Evolutionary conservation across 2,888 invertebrate genomes (phyloP).

Genomic region (Parapristionchus giblindavisi): DNA sequence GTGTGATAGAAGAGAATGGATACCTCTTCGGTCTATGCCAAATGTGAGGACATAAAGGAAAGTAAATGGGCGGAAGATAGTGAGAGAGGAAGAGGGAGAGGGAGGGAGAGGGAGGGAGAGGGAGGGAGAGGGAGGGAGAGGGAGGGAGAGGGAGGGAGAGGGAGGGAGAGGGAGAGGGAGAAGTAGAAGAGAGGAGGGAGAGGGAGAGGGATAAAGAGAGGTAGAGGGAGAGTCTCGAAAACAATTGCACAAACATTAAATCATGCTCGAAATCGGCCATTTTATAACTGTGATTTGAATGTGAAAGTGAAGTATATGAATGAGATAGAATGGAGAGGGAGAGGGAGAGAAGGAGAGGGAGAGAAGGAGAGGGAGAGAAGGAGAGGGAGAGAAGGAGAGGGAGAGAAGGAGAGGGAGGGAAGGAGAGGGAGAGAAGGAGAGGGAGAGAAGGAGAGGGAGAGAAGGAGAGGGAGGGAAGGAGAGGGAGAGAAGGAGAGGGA

Average conservation of each 20-base stretch:
- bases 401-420: neutral
- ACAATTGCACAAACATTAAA: conserved; percentile 35
- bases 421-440: neutral
- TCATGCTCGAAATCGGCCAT: conserved; percentile 35
- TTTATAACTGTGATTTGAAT: conserved; percentile 37
- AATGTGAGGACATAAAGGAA: conserved; percentile 10
- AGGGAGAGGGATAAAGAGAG: conserved; percentile 35
- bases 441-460: conserved; percentile 21
- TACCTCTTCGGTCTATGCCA: neutral
- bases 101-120: conserved; percentile 9
- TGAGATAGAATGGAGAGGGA: conserved; percentile 39
- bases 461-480: neutral
- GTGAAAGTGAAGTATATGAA: neutral
- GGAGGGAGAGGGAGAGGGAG: conserved; percentile 26
- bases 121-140: neutral
- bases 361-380: neutral
- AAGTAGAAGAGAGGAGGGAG: conserved; percentile 37
- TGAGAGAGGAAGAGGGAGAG: no score
- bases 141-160: conserved; percentile 21
- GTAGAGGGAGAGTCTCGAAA: conserved; percentile 40
- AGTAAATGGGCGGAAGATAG: no score
- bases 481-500: conserved; percentile 22
- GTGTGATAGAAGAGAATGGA: neutral
- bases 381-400: neutral
- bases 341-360: conserved; percentile 39